Base-by-base conservation (phyloP, 53 echinoderm and acorn worm genomes). In the Zoroaster sp. region DNA sequence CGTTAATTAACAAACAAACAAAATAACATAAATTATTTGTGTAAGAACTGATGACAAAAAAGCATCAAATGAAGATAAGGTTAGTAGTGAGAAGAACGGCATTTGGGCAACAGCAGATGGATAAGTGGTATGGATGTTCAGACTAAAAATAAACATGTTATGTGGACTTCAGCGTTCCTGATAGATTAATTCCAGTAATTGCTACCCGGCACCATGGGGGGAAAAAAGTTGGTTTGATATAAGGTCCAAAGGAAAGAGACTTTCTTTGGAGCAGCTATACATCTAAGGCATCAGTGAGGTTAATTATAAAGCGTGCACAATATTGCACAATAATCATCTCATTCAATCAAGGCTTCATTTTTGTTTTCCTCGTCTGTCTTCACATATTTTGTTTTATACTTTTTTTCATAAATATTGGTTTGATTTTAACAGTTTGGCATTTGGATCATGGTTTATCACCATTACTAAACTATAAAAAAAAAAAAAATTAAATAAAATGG, bases 221-320 rank as follows among this genome's bases (percentile, higher is more conserved):
- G 40, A 25, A 11, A 66, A 20, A 81, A 43, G 66, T 41, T 81
- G 81, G 66, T 20, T 67, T 66, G 81, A 81, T 54, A n/a, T 42
- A 65, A n/a, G 81, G 40, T 37, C 36, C 21, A 54, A 32, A 44
- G 67, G 43, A 13, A 18, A 66, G 25, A 39, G 43, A 15, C 38
- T 66, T 39, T 41, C 68, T 20, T 81, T 43, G 32, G 18, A 66
- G 81, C 37, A 12, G 3, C n/a, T 67, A n/a, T n/a, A 63, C 66
- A 67, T 81, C 81, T 81, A 81, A 81, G 81, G 81, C 81, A 81
- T 66, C 81, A 31, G 81, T 78, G 67, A 81, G 42, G 81, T 39
- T 81, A 32, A 40, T 42, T 67, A 66, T 37, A 66, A 81, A 81
- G 81, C 33, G 81, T 81, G 81, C 81, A 81, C 66, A 37, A 41